Base-by-base conservation (phyloP, 2,797 vertebrate genomes). In the Simalia tracyae region DNA sequence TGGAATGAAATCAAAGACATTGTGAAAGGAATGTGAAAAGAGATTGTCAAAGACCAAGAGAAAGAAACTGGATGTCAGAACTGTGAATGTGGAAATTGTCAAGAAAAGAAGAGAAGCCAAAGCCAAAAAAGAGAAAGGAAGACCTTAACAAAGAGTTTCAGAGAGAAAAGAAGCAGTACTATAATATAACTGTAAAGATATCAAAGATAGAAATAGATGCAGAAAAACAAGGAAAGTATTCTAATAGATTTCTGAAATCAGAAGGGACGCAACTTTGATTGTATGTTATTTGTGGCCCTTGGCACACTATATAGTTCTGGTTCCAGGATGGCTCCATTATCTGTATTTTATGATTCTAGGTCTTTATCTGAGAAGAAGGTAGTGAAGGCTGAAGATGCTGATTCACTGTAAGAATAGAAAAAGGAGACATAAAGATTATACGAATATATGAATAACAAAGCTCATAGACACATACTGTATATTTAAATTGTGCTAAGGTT, bases 401-500 rank as follows among this genome's bases (percentile, higher is more conserved):
- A 42, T 85, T 17, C 90, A 87, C 10, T 56, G 17, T 3, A 91
- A 92, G 66, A 64, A 86, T 22, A 28, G 86, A 26, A n/a, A 68
- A 91, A 24, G 26, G 81, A 91, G 81, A 89, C 95, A 63, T 89
- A 4, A 24, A 93, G 36, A 94, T 46, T 60, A 63, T 59, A 1
- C 42, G 42, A 42, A 42, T 36, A 31, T 92, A 87, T 91, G 85
- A 93, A 86, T 86, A 89, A 68, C 22, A 17, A 93, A 72, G 11
- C 46, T 84, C n/a, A 46, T n/a, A 9, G 19, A 81, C 76, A 81
- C 76, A 81, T 88, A 11, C 42, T 42, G 42, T 42, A 42, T 42
- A 72, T 92, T 92, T 90, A 46, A 94, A 87, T 14, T 66, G 63
- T 88, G 31, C 15, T 5, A 64, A 57, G 3, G 91, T 93, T 91